Conservation (phyloP, 2,113 vertebrate genomes). For the Coreoperca whiteheadi region DNA sequence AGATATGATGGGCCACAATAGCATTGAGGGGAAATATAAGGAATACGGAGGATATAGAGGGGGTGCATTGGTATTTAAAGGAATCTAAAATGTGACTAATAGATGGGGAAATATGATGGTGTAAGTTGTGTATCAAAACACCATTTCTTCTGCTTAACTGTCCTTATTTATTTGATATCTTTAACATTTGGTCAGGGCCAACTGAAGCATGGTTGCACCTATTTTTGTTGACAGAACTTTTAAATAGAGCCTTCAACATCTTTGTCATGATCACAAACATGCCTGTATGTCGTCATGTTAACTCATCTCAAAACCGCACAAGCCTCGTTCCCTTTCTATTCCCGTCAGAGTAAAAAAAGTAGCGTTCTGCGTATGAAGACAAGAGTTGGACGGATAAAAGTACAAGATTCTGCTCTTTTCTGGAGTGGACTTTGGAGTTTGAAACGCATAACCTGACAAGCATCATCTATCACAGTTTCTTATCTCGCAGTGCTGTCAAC, state of each 20-base stretch:
- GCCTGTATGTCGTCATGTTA: neutral
- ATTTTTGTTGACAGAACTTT: neutral
- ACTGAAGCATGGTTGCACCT: neutral
- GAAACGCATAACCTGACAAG: slow-evolving; percentile 51
- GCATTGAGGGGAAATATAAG: slow-evolving; percentile 3
- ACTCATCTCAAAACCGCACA: neutral
- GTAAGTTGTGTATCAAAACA: neutral
- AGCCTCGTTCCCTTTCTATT: neutral
- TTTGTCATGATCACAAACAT: neutral
- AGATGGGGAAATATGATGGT: neutral
- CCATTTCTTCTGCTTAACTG: neutral
- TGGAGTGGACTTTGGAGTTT: slow-evolving; percentile 42
- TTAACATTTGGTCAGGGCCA: neutral
- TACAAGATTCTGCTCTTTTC: slow-evolving; percentile 14
- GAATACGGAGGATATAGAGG: slow-evolving; percentile 8
- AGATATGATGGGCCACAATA: slow-evolving; percentile 36
- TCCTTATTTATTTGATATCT: neutral
- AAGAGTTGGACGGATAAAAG: neutral
- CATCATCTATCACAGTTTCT: slow-evolving; percentile 65
- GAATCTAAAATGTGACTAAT: neutral
- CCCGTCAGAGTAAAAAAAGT: neutral
- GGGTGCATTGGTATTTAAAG: slow-evolving; percentile 3
- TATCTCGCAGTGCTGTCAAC: slow-evolving; percentile 67
- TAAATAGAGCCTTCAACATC: neutral
- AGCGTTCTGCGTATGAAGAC: neutral